phyloP scores from a whole-genome alignment of 1,140 invertebrate species.

The Psix sp. region DNA sequence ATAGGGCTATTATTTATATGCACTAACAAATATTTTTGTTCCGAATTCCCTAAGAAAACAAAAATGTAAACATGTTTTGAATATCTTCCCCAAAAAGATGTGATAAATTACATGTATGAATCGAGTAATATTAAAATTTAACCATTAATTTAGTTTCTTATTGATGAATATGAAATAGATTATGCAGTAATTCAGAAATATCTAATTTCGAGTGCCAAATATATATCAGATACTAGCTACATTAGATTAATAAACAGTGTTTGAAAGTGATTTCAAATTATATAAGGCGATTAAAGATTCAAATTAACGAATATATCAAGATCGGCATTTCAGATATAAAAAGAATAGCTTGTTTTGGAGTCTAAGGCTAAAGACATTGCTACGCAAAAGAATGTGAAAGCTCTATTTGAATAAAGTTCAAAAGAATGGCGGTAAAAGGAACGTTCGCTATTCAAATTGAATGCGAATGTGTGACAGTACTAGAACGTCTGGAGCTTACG shows the following conservation, averaged over 20 bases:
- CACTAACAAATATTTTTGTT: too few species aligned
- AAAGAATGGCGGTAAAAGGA: slow-evolving; percentile 57
- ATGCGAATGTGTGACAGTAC: slow-evolving; percentile 63
- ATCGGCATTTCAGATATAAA: slow-evolving; percentile 30
- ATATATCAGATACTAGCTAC: too few species aligned
- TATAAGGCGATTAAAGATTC: slow-evolving; percentile 34
- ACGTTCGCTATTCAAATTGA: slow-evolving; percentile 66
- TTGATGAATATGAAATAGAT: too few species aligned
- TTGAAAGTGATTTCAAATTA: neutral
- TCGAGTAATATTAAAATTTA: too few species aligned
- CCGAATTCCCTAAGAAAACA: too few species aligned
- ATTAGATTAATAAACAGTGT: neutral
- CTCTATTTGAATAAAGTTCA: slow-evolving; percentile 70
- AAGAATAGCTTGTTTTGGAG: slow-evolving; percentile 43
- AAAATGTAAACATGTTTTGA: too few species aligned
- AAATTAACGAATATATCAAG: slow-evolving; percentile 11
- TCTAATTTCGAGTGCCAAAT: too few species aligned
- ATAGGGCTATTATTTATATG: too few species aligned
- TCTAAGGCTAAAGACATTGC: slow-evolving; percentile 36
- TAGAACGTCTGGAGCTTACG: slow-evolving; percentile 63
- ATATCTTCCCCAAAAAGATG: too few species aligned
- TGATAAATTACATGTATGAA: too few species aligned
- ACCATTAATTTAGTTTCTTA: too few species aligned
- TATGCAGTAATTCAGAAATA: too few species aligned
- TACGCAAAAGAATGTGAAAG: slow-evolving; percentile 43